These are phyloP conservation scores for Liparis tanakae DNA, from an alignment of 2,797 vertebrate genomes.

Conservation along the genomic window DNA sequence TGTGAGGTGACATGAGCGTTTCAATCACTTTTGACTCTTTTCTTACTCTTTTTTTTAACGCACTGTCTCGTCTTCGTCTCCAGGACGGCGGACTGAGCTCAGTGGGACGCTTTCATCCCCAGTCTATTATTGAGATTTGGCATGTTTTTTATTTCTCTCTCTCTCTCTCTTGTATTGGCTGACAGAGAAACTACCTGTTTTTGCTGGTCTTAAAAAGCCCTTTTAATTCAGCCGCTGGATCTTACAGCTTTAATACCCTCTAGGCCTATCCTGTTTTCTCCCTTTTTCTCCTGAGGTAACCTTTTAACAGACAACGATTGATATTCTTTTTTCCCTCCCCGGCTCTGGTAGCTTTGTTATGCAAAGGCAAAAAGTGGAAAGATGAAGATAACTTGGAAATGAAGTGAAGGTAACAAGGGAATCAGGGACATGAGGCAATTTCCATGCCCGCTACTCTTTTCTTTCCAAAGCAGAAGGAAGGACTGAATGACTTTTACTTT, in stretches of 20 bases:
- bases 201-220: slow-evolving; percentile 47
- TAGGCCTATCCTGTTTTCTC: slow-evolving; percentile 70
- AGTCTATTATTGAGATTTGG: slow-evolving; percentile 29
- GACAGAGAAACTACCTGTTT: slow-evolving; percentile 41
- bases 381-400: slow-evolving; percentile 67
- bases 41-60: slow-evolving; percentile 37
- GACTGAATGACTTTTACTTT: slow-evolving; percentile 58
- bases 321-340: slow-evolving; percentile 19
- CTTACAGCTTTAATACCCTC: slow-evolving; percentile 55
- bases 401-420: slow-evolving; percentile 65
- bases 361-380: slow-evolving; percentile 41
- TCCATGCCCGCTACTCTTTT: slow-evolving; percentile 48
- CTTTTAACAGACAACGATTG: slow-evolving; percentile 71
- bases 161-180: slow-evolving; percentile 12
- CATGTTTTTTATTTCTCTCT: slow-evolving; percentile 29
- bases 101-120: slow-evolving; percentile 30
- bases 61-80: slow-evolving; percentile 34
- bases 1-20: slow-evolving; percentile 49
- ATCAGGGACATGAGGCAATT: slow-evolving; percentile 65
- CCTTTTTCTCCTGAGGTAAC: slow-evolving; percentile 62
- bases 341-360: slow-evolving; percentile 49
- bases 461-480: slow-evolving; percentile 26
- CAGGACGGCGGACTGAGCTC: slow-evolving; percentile 34
- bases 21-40: slow-evolving; percentile 58
- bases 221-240: slow-evolving; percentile 59